These are phyloP conservation scores for Scaptomyza reducta DNA, from an alignment of 2,888 invertebrate species.

Conservation along the genomic window DNA sequence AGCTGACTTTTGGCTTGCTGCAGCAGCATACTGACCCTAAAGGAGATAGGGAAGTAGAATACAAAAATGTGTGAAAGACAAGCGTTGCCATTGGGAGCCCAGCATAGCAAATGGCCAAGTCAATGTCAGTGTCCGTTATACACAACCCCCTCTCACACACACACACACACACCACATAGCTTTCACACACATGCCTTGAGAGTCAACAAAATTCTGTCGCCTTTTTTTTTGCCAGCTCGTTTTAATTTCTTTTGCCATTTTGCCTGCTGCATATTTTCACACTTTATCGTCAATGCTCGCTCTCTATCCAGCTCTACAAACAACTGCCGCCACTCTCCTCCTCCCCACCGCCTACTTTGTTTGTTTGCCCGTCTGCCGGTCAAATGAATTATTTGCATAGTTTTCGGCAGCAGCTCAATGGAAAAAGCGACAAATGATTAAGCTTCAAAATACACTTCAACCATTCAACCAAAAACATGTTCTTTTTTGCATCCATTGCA, in stretches of 20 bases:
- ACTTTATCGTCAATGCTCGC: constrained; percentile 54
- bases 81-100: constrained; percentile 17
- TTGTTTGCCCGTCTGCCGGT: constrained; percentile 64
- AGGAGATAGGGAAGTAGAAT: neutral
- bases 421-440: constrained; percentile 53
- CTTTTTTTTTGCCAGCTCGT: constrained; percentile 47
- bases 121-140: constrained; percentile 15
- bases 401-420: constrained; percentile 66
- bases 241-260: constrained; percentile 77
- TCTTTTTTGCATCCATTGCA: neutral
- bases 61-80: constrained; percentile 23
- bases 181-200: constrained; percentile 19
- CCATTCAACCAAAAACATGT: constrained; percentile 17
- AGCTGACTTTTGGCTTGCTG: constrained; percentile 64
- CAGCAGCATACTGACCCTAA: neutral
- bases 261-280: constrained; percentile 74
- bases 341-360: constrained; percentile 6
- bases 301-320: neutral
- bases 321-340: neutral
- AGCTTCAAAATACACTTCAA: constrained; percentile 20
- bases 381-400: constrained; percentile 82
- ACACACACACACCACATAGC: constrained; percentile 2
- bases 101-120: constrained; percentile 14
- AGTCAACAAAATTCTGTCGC: constrained; percentile 36
- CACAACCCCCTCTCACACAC: neutral